Conservation (phyloP, 1,140 invertebrate species). For the Metaphire vulgaris region DNA sequence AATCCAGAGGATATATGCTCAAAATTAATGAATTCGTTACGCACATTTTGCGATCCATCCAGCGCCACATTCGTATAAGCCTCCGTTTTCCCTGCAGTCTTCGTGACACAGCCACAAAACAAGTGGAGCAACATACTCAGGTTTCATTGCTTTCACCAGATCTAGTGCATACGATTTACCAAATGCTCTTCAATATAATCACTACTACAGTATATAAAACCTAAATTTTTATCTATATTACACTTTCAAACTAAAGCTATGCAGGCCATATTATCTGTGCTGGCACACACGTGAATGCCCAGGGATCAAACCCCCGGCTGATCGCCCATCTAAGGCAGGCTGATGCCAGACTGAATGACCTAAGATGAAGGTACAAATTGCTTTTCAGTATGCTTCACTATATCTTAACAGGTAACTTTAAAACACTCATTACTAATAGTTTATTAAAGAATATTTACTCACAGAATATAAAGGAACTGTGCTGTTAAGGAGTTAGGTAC, state of each 20-base stretch:
- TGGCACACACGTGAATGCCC: neutral
- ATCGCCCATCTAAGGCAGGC: neutral
- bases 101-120: slow-evolving; percentile 90
- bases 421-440: no score
- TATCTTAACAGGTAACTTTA: no score
- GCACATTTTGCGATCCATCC: slow-evolving; percentile 86
- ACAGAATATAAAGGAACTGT: no score
- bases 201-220: neutral
- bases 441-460: no score
- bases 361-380: no score
- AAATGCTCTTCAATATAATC: neutral
- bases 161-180: slow-evolving; percentile 42
- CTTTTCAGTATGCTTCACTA: no score
- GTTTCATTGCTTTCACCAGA: slow-evolving; percentile 62
- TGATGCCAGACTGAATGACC: no score
- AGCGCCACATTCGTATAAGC: slow-evolving; percentile 83
- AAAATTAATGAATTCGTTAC: no score
- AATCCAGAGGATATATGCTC: no score
- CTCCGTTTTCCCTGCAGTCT: slow-evolving; percentile 74
- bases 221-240: neutral
- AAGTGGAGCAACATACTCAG: slow-evolving; percentile 87
- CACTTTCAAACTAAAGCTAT: neutral
- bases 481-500: no score
- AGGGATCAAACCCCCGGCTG: neutral
- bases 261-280: neutral